Evolutionary conservation across 1,140 invertebrate species (phyloP).

Genomic region (Cydia pomonella): DNA sequence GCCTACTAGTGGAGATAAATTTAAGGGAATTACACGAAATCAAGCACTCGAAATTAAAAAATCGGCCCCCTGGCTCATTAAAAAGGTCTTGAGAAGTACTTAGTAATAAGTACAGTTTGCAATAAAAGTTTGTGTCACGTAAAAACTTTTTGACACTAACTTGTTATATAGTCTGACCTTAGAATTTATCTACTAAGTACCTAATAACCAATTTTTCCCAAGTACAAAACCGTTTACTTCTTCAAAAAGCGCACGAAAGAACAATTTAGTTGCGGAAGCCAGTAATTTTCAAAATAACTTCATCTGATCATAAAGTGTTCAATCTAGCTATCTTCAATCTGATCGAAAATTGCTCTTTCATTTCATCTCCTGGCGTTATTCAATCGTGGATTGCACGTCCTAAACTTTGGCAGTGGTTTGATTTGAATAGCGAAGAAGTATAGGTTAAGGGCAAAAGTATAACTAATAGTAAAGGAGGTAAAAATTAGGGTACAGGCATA

Average conservation of each 20-base stretch:
- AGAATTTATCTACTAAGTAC: background rate
- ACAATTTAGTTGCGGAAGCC: background rate
- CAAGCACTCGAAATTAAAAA: no score
- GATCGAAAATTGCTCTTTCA: constrained; percentile 3
- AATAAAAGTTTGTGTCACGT: no score
- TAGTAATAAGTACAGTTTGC: no score
- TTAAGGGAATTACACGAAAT: no score
- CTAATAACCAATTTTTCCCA: background rate
- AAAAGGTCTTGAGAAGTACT: no score
- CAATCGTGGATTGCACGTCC: background rate
- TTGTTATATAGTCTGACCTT: background rate
- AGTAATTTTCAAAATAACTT: constrained; percentile 13
- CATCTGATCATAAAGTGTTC: background rate
- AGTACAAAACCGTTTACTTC: background rate
- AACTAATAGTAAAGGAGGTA: no score
- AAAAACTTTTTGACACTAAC: no score
- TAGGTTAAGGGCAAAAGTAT: no score
- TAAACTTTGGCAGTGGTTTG: background rate
- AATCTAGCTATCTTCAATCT: background rate
- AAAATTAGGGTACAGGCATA: no score
- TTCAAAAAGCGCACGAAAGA: background rate
- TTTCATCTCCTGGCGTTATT: background rate
- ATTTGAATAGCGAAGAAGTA: no score
- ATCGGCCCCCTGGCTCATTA: no score
- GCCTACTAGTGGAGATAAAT: no score